Evolutionary conservation across 2,797 vertebrate genomes (phyloP).

Genomic region (Mormyrus proboscirostris): DNA sequence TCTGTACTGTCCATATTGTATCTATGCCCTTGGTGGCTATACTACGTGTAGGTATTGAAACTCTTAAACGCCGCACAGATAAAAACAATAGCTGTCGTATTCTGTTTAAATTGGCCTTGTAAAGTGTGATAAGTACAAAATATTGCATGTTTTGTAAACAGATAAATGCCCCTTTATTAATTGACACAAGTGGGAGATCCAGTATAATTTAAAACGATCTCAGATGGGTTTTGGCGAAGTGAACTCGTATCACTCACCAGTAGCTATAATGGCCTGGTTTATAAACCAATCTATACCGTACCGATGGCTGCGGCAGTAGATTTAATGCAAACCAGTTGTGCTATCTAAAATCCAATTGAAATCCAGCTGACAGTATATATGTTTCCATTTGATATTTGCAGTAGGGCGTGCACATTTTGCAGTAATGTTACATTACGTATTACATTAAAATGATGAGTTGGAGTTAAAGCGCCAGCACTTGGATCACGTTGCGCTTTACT

Average conservation of each 20-base stretch:
- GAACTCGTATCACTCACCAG: neutral
- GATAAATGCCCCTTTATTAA: neutral
- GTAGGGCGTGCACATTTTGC: neutral
- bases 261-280: neutral
- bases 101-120: neutral
- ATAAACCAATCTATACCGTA: neutral
- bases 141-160: neutral
- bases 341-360: slow-evolving; percentile 4
- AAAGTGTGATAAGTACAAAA: neutral
- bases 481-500: neutral
- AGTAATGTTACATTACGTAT: neutral
- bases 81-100: slow-evolving; percentile 15
- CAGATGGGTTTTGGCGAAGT: neutral
- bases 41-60: neutral
- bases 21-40: neutral
- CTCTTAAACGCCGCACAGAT: neutral
- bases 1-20: neutral
- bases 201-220: neutral
- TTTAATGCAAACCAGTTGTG: slow-evolving; percentile 1
- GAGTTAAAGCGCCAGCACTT: neutral
- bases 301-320: neutral
- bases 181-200: neutral
- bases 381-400: neutral
- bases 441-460: neutral
- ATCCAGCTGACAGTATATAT: neutral